phyloP scores from a whole-genome alignment of 1,140 invertebrate genomes.

The Leptinotarsa texana region DNA sequence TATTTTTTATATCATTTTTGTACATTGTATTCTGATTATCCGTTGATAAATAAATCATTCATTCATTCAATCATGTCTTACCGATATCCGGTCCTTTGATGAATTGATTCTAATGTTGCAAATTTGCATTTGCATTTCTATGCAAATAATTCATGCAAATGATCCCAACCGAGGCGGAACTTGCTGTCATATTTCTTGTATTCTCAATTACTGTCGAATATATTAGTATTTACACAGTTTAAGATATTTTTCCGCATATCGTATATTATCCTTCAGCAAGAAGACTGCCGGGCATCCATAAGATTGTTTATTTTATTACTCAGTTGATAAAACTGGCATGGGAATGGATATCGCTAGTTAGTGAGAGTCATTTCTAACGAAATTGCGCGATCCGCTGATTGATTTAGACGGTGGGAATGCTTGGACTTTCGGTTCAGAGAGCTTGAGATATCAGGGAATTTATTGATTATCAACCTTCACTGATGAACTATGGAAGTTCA shows the following conservation, averaged over 20 bases:
- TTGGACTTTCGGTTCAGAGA: no score
- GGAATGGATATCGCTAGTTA: neutral
- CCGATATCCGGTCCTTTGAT: neutral
- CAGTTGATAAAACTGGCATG: neutral
- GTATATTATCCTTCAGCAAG: neutral
- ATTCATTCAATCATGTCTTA: neutral
- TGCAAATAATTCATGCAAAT: neutral
- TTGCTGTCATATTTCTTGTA: neutral
- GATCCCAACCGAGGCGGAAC: neutral
- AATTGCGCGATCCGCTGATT: neutral
- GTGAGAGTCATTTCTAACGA: neutral
- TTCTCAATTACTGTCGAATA: neutral
- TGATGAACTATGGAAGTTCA: no score
- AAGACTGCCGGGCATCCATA: neutral
- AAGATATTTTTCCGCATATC: conserved; percentile 4
- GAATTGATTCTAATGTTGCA: neutral
- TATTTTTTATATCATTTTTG: no score
- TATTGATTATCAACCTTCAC: no score
- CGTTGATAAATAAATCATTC: no score
- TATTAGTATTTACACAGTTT: neutral
- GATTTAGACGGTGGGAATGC: neutral
- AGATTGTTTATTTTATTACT: conserved; percentile 4
- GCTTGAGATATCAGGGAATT: no score
- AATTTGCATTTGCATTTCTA: neutral
- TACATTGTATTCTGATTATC: no score